Evolutionary conservation across 2,888 invertebrate species (phyloP), one percentile per base, ranked within the genome.

Genomic region (Andrena bicolor): DNA sequence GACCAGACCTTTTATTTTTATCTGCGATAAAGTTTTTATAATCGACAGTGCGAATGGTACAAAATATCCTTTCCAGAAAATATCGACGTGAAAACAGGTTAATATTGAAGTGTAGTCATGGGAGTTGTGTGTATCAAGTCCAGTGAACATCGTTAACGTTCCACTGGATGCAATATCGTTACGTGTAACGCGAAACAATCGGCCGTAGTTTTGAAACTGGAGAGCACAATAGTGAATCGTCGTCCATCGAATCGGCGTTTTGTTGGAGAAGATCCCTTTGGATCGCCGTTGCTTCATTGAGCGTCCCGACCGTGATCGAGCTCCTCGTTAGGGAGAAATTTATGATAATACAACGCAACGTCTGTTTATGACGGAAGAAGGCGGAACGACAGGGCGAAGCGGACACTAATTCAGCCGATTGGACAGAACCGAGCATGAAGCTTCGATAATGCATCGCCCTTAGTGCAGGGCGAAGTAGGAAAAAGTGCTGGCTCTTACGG

Each of bases 241-340:
- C 28, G 71, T 56, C 53, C 66, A 48, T 74, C 63, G 78, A 69
- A 70, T 63, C 53, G 16, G 48, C 63, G 68, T 76, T 30, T 28
- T 61, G 51, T 68, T 69, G 48, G 79, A 32, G 64, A 20, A 71
- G 71, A 69, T 28, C 23, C 49, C 30, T 49, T 26, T 4, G 60
- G 49, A 32, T 64, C 32, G 41, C 30, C n/a, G 23, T 56, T 56
- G 56, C 56, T 56, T 56, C 56, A 56, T 26, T 23, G 30, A 56
- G n/a, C 56, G 48, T 70, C 28, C 56, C 41, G 20, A 41, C 65
- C 58, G 72, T 79, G 82, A 82, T 83, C 78, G 70, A 64, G 78
- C 80, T 78, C 82, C 89, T 89, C 89, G 88, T 89, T 89, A 89
- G 87, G 61, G 64, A 86, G 82, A 88, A 88, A 84, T 88, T 90